Conservation (phyloP, 2,113 vertebrate species). For the Oreotragus oreotragus region DNA sequence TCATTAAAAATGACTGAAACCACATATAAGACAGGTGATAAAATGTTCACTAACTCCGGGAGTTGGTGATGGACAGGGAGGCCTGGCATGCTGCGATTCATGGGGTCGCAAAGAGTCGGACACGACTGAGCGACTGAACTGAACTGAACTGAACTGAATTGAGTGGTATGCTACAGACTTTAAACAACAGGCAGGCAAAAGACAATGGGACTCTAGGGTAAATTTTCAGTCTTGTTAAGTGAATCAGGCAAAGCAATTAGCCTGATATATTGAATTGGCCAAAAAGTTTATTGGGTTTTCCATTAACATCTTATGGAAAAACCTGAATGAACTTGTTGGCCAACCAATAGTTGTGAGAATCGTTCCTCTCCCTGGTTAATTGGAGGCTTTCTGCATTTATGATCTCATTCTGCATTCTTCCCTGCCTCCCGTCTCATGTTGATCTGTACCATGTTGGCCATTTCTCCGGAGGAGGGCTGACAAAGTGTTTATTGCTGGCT, state of each 20-base stretch:
- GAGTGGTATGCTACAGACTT: neutral
- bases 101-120: too few species aligned
- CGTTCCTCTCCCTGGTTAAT: neutral
- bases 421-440: neutral
- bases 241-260: neutral
- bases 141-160: too few species aligned
- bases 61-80: too few species aligned
- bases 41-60: neutral
- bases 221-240: neutral
- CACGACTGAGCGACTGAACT: too few species aligned
- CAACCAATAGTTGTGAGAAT: neutral
- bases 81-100: too few species aligned
- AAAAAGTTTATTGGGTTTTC: neutral
- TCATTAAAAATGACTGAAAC: neutral
- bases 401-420: neutral
- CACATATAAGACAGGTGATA: neutral
- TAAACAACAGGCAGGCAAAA: neutral
- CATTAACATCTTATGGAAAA: neutral
- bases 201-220: neutral
- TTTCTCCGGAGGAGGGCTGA: neutral
- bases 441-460: neutral
- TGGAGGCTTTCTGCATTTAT: neutral
- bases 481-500: neutral
- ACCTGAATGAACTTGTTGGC: neutral
- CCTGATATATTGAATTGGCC: neutral